phyloP scores from a whole-genome alignment of 1,140 invertebrate genomes.

The Drosophila kepulauana region DNA sequence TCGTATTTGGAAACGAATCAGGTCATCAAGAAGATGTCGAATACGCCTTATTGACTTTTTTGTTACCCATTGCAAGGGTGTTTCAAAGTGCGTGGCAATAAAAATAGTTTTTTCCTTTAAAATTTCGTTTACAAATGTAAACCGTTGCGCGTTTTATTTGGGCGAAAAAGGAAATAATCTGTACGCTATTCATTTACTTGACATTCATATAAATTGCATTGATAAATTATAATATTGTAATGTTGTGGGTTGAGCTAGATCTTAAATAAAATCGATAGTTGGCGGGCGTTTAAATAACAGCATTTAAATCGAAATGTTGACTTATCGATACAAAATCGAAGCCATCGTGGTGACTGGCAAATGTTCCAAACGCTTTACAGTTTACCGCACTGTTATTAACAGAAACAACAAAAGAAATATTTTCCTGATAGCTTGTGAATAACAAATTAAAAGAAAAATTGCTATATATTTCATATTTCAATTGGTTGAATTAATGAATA shows the following conservation, averaged over 20 bases:
- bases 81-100: conserved; percentile 40
- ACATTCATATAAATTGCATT: background rate
- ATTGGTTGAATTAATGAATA: no score
- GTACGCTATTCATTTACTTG: background rate
- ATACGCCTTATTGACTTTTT: conserved; percentile 2
- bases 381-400: background rate
- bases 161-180: background rate
- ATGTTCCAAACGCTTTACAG: background rate
- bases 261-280: background rate
- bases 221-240: no score
- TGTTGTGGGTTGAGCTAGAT: background rate
- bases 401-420: background rate
- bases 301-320: background rate
- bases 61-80: conserved; percentile 32
- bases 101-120: conserved; percentile 24
- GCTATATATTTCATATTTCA: background rate
- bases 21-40: background rate
- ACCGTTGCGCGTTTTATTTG: conserved; percentile 6
- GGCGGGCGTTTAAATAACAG: background rate
- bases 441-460: background rate
- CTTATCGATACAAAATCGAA: background rate
- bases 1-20: background rate
- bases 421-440: background rate
- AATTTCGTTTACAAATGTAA: conserved; percentile 32
- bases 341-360: background rate